A percentile compares a stretch with the other conserved stretches of the same genome.
These are phyloP conservation scores for Montipora foliosa DNA, from an alignment of 64 coral and sea anemone species.

Conservation along the genomic window DNA sequence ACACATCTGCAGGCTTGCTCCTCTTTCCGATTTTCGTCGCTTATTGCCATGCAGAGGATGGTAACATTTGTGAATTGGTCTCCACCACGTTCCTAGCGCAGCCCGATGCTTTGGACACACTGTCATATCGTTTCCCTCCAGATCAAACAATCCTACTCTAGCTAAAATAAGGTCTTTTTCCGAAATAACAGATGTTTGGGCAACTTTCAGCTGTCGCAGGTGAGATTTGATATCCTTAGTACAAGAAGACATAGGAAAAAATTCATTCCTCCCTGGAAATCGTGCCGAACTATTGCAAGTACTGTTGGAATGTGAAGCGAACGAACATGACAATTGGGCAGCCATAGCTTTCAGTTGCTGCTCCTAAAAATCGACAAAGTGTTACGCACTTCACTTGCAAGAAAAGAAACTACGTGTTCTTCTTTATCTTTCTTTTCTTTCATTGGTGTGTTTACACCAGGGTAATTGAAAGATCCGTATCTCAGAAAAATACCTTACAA, in stretches of 20 bases:
- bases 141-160: too few species aligned
- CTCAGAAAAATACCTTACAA: too few species aligned
- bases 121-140: too few species aligned
- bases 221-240: constrained; percentile 7
- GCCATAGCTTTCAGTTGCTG: too few species aligned
- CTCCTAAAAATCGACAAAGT: too few species aligned
- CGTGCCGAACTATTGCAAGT: not conserved
- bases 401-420: constrained; percentile 6
- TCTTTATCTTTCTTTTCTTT: too few species aligned
- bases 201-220: not conserved
- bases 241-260: not conserved
- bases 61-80: not conserved
- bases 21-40: constrained; percentile 23
- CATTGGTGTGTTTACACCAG: too few species aligned
- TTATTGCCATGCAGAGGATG: constrained; percentile 17
- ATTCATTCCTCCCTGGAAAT: constrained; percentile 15
- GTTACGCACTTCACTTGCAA: not conserved
- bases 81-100: too few species aligned
- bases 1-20: constrained; percentile 33
- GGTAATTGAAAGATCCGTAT: too few species aligned
- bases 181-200: not conserved
- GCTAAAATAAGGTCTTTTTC: not conserved
- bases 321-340: constrained; percentile 8
- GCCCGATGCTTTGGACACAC: too few species aligned
- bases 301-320: not conserved